Conservation (phyloP, 2,797 vertebrate species). For the Argyrosomus regius region DNA sequence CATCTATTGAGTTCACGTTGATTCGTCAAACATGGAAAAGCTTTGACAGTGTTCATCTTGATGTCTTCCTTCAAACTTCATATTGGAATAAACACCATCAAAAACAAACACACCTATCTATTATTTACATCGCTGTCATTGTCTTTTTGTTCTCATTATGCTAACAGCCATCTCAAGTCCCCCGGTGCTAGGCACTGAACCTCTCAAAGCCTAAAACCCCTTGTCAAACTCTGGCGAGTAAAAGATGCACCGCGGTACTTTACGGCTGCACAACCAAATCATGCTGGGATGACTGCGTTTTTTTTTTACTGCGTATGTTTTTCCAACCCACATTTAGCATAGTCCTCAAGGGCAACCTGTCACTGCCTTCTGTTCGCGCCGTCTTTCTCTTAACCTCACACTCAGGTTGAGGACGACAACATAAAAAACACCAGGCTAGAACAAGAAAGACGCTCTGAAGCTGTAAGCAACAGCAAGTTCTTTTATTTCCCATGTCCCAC, state of each 20-base stretch:
- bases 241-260: conserved; percentile 19
- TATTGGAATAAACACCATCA: conserved; percentile 14
- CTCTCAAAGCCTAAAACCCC: conserved; percentile 37
- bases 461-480: background rate
- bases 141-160: conserved; percentile 60
- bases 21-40: conserved; percentile 1
- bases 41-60: background rate
- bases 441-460: background rate
- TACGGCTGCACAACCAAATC: conserved; percentile 10
- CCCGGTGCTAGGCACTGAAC: conserved; percentile 23
- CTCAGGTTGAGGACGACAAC: background rate
- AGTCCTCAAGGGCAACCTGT: conserved; percentile 25
- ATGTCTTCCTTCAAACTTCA: conserved; percentile 14
- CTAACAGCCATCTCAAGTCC: conserved; percentile 50
- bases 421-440: background rate
- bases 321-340: background rate
- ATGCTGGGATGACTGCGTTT: background rate
- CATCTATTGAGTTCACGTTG: background rate
- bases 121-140: conserved; percentile 57
- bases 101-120: conserved; percentile 21
- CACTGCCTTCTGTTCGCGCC: background rate
- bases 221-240: conserved; percentile 26
- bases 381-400: background rate
- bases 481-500: background rate
- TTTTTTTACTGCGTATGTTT: conserved; percentile 4